These are phyloP conservation scores for Gallinago paraguaiae DNA, from an alignment of 2,113 vertebrate genomes.

Conservation along the genomic window DNA sequence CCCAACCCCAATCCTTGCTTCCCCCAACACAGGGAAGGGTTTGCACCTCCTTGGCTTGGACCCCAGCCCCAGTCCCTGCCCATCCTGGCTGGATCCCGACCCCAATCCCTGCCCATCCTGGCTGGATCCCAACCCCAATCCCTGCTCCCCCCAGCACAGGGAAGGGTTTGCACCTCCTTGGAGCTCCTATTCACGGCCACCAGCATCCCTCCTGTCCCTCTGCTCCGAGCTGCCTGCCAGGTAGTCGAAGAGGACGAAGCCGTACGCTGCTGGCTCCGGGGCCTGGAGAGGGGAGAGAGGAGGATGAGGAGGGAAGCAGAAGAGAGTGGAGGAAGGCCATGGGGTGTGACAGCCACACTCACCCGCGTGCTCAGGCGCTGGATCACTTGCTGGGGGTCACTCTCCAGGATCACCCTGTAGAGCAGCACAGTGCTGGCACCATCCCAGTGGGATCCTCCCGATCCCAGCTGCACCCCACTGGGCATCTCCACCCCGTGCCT, in stretches of 20 bases:
- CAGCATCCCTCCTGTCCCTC: background rate
- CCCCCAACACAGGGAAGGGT: no score
- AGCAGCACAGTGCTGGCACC: background rate
- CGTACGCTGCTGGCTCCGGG: conserved; percentile 77
- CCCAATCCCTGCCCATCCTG: background rate
- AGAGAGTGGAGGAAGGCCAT: background rate
- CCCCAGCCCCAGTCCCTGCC: background rate
- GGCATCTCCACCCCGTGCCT: background rate
- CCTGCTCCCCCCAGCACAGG: background rate
- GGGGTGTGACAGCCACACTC: background rate
- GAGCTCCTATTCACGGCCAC: background rate
- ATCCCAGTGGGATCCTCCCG: background rate
- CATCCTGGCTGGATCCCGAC: background rate
- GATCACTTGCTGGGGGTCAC: conserved; percentile 89
- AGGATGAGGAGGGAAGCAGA: background rate
- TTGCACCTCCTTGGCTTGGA: background rate
- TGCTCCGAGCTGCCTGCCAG: conserved; percentile 79
- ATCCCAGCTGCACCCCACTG: rapidly evolving
- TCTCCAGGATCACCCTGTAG: conserved; percentile 89
- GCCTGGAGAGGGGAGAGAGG: background rate
- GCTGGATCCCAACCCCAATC: background rate
- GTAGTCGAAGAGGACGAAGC: conserved; percentile 87
- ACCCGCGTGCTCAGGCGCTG: conserved; percentile 92
- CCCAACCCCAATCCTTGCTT: no score
- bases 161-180: background rate